Conservation (phyloP, 2,113 vertebrate species). For the Sander lucioperca region DNA sequence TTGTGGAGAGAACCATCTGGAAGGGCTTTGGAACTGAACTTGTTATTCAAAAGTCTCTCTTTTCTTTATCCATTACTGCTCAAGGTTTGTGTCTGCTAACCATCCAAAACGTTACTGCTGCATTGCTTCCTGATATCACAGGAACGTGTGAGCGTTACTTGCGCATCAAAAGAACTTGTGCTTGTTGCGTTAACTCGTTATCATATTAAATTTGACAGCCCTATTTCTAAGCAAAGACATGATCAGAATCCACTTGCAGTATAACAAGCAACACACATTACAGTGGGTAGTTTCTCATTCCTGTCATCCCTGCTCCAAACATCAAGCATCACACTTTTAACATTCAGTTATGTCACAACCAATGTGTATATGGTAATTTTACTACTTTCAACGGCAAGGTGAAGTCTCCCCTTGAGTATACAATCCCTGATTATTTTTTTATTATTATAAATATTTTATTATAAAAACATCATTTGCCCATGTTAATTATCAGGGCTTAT, state of each 20-base stretch:
- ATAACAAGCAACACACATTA: not conserved
- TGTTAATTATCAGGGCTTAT: constrained; percentile 26
- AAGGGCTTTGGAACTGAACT: no score
- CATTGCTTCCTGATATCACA: no score
- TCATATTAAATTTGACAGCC: no score
- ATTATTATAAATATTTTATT: not conserved
- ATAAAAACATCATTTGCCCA: constrained; percentile 16
- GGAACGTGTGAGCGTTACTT: no score
- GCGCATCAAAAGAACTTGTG: no score
- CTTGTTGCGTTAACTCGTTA: no score
- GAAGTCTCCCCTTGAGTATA: constrained; percentile 6
- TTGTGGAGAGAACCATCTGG: no score
- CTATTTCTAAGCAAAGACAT: not conserved
- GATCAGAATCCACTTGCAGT: not conserved
- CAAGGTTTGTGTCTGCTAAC: no score
- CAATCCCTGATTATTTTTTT: not conserved
- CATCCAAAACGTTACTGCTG: no score
- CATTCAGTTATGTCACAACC: not conserved
- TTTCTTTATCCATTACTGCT: no score
- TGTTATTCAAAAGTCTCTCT: no score
- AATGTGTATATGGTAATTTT: constrained; percentile 2
- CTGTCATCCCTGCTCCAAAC: not conserved
- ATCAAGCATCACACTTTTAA: not conserved
- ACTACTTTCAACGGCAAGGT: constrained; percentile 18
- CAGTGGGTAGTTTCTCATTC: not conserved